Conservation (phyloP, 2,113 vertebrate genomes). For the Perca schrenkii region DNA sequence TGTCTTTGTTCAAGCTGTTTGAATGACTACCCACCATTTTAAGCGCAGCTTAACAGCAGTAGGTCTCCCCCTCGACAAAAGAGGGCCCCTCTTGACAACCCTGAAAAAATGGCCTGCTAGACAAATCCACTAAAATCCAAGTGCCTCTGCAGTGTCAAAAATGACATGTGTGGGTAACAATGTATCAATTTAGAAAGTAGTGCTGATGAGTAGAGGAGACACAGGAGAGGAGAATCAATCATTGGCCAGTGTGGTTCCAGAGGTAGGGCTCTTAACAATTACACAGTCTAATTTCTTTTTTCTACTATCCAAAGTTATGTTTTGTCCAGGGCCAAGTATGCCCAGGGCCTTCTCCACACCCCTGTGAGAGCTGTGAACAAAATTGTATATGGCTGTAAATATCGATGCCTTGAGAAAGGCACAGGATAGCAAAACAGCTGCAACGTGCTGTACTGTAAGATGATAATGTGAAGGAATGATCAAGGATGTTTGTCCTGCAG, state of each 20-base stretch:
- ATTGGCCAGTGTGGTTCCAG: conserved; percentile 25
- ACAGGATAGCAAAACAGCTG: conserved; percentile 25
- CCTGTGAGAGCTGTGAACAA: conserved; percentile 46
- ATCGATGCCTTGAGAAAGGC: conserved; percentile 37
- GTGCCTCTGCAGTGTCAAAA: conserved; percentile 9
- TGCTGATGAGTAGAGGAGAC: conserved; percentile 20
- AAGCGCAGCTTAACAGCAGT: conserved; percentile 24
- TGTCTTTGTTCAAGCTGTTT: conserved; percentile 20
- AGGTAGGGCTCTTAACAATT: conserved; percentile 17
- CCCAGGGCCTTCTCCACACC: conserved; percentile 15
- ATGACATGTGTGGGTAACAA: background rate
- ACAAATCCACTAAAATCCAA: conserved; percentile 43
- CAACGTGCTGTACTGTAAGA: background rate
- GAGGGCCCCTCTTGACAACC: conserved; percentile 1
- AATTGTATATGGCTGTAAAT: conserved; percentile 54
- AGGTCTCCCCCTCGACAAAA: conserved; percentile 38
- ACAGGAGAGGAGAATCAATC: conserved; percentile 38
- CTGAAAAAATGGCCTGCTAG: conserved; percentile 34
- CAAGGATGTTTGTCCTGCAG: conserved; percentile 25
- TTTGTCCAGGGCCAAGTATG: conserved; percentile 38
- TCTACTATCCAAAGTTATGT: conserved; percentile 46
- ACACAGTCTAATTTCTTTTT: conserved; percentile 39
- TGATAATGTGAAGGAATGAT: conserved; percentile 16
- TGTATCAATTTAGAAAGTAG: background rate
- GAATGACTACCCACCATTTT: conserved; percentile 29